Evolutionary conservation across 1,140 invertebrate species (phyloP).

Genomic region (Galleria mellonella): DNA sequence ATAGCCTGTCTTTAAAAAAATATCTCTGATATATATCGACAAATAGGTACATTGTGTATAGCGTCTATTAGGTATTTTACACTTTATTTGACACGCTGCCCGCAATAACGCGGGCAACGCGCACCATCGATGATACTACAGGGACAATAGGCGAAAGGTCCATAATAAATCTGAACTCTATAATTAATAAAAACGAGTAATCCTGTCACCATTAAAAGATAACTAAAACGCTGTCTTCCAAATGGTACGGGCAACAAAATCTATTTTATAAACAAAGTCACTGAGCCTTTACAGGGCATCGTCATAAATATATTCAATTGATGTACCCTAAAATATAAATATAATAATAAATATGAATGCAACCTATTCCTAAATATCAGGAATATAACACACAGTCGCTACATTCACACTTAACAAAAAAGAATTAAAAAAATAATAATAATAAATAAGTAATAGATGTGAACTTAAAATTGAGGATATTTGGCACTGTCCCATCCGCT

Average conservation of each 20-base stretch:
- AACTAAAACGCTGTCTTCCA: conserved; percentile 42
- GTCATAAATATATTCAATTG: conserved; percentile 54
- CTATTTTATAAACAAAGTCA: conserved; percentile 46
- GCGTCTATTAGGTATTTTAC: not conserved
- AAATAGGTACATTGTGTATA: conserved; percentile 10
- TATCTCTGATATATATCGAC: conserved; percentile 17
- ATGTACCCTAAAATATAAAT: conserved; percentile 72
- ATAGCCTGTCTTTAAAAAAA: conserved; percentile 20
- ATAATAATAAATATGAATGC: conserved; percentile 74
- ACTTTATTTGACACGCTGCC: no score
- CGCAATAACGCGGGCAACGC: no score
- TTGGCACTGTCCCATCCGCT: conserved; percentile 68
- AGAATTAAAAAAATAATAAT: conserved; percentile 50
- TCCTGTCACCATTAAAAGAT: conserved; percentile 26
- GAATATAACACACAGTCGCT: conserved; percentile 70
- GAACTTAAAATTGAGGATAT: conserved; percentile 67
- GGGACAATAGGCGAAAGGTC: not conserved
- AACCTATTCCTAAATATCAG: conserved; percentile 75
- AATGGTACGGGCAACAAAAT: conserved; percentile 31
- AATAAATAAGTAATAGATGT: conserved; percentile 28
- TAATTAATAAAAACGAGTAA: conserved; percentile 18
- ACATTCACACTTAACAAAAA: conserved; percentile 68
- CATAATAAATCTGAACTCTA: conserved; percentile 4
- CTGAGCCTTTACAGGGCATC: conserved; percentile 64
- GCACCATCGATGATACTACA: not conserved